A percentile compares a stretch with the other conserved stretches of the same genome.
phyloP scores from a whole-genome alignment of 2,797 vertebrate genomes.

The Lophius americanus region DNA sequence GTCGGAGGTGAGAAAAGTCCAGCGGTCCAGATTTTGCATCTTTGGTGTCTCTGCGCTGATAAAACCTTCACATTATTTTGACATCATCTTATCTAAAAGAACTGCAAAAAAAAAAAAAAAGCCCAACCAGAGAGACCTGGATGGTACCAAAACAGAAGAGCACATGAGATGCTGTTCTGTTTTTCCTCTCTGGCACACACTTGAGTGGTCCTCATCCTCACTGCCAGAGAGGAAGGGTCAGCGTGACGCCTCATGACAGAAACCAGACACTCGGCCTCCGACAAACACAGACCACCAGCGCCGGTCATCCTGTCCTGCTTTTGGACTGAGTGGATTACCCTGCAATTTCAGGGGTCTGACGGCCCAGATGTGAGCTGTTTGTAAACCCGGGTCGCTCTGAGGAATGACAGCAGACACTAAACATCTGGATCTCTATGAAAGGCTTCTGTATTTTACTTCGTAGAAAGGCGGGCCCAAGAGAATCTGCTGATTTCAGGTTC shows the following conservation, averaged over 20 bases:
- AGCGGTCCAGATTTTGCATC: too few relatives aligned
- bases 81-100: too few relatives aligned
- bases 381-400: slow-evolving; percentile 14
- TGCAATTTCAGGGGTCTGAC: slow-evolving; percentile 28
- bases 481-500: too few relatives aligned
- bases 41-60: too few relatives aligned
- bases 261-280: slow-evolving; percentile 12
- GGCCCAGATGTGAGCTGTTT: slow-evolving; percentile 23
- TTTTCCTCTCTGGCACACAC: slow-evolving; percentile 24
- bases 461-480: too few relatives aligned
- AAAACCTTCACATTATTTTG: too few relatives aligned
- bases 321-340: slow-evolving; percentile 26
- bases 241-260: slow-evolving; percentile 30
- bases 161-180: background rate
- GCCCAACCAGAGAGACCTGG: too few relatives aligned
- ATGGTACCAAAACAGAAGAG: too few relatives aligned
- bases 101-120: too few relatives aligned
- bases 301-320: background rate
- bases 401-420: background rate
- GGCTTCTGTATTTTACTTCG: too few relatives aligned
- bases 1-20: too few relatives aligned
- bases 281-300: background rate
- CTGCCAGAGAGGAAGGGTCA: slow-evolving; percentile 1
- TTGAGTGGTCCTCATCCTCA: background rate
- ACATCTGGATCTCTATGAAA: slow-evolving; percentile 10